Base-by-base conservation (phyloP, 2,888 invertebrate species). In the Exocentrus adspersus region DNA sequence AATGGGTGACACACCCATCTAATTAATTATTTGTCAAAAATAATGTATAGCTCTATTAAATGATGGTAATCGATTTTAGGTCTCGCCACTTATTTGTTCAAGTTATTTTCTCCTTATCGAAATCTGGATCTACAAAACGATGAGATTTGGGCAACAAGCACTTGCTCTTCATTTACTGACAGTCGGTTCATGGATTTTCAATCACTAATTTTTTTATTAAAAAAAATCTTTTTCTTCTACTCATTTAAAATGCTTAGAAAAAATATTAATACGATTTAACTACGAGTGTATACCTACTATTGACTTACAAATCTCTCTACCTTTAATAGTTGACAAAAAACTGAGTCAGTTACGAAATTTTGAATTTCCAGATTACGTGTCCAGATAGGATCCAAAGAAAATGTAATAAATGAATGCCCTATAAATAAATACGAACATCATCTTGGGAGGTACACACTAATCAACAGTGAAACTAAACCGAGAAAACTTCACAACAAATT, bases 41-140 rank as follows among this genome's bases (percentile, higher is more conserved):
- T 56, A 45, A 62, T 62, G 57, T 60, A 62, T 60, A 30, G 48
- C 62, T 62, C 20, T 66, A 66, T 66, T 62, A 60, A 50, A 65
- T 45, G 54, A 46, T 48, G 52, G 56, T 60, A 42, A 65, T 58
- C 56, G 60, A 57, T 65, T 65, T 54, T 53, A 50, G 50, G 64
- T 62, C 58, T 70, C 62, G 67, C 43, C 24, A 43, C 21, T 43
- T 28, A 19, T 20, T 43, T 24, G 30, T 30, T 37, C 32, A 37
- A 37, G 37, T 37, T 12, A 37, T 37, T 37, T 37, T 12, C 4
- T 37, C 12, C 5, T 12, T 37, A 37, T 37, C 37, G 12, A 12
- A 37, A 1, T n/a, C 5, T 37, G 2, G 2, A 37, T 37, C 37
- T 37, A 37, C 37, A 37, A 37, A 37, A 6, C 12, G 5, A 37